Evolutionary conservation across 2,797 vertebrate species (phyloP).

Genomic region (Meriones psammophilus): DNA sequence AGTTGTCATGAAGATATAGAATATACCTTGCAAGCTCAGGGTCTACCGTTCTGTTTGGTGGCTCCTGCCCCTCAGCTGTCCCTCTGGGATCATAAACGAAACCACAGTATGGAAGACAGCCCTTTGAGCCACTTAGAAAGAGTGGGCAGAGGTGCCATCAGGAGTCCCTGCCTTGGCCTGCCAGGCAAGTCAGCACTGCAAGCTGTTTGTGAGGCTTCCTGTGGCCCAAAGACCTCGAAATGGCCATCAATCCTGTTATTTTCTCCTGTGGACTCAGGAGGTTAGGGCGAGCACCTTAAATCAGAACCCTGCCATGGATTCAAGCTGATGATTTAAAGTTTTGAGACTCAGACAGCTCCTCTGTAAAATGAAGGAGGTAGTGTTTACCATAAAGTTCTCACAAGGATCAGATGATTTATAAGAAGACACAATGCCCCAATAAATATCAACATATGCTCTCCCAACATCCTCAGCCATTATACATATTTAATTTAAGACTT

Average conservation of each 20-base stretch:
- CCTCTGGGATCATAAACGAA: conserved; percentile 85
- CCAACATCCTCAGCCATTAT: neutral
- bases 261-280: neutral
- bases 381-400: neutral
- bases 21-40: conserved; percentile 87
- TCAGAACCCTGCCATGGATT: neutral
- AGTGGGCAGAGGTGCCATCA: conserved; percentile 73
- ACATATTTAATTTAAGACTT: conserved; percentile 51
- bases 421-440: neutral
- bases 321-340: conserved; percentile 27
- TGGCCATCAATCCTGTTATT: conserved; percentile 11
- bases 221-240: conserved; percentile 9
- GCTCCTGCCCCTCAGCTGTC: neutral
- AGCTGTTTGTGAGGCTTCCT: conserved; percentile 50
- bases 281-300: conserved; percentile 1
- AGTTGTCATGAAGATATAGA: conserved; percentile 86
- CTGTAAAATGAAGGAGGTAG: conserved; percentile 14
- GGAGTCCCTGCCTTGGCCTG: conserved; percentile 80
- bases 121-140: conserved; percentile 78
- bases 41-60: conserved; percentile 33
- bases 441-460: conserved; percentile 11
- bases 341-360: neutral
- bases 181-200: conserved; percentile 77
- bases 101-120: conserved; percentile 83
- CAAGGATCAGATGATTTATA: neutral